These are phyloP conservation scores for Megathymus violae DNA, from an alignment of 1,140 invertebrate genomes.

Conservation along the genomic window DNA sequence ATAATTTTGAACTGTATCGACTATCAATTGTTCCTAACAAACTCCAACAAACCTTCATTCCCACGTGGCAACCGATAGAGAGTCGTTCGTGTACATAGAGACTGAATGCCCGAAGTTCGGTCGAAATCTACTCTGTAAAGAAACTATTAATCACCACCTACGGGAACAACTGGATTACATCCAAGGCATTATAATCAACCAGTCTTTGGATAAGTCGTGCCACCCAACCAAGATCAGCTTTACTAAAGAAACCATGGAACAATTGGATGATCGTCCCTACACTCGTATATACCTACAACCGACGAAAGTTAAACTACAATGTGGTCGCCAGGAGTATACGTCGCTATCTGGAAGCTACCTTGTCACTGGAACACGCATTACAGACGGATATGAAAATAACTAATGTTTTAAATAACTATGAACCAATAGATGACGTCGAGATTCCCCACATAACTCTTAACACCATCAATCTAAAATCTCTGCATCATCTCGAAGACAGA, in stretches of 20 bases:
- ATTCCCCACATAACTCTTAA: conserved; percentile 31
- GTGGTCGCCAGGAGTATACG: conserved; percentile 26
- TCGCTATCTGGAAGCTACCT: conserved; percentile 39
- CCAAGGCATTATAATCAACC: conserved; percentile 28
- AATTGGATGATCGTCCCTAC: conserved; percentile 36
- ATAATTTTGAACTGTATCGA: conserved; percentile 29
- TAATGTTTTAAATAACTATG: background rate
- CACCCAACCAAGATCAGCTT: conserved; percentile 23
- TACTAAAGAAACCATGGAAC: conserved; percentile 33
- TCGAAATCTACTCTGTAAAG: conserved; percentile 32
- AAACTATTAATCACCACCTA: conserved; percentile 12
- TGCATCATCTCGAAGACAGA: conserved; percentile 21
- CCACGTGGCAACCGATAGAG: conserved; percentile 45
- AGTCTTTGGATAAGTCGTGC: conserved; percentile 29
- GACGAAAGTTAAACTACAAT: conserved; percentile 32
- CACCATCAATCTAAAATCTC: conserved; percentile 15
- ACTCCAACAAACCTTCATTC: conserved; percentile 36
- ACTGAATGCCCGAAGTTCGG: conserved; percentile 48
- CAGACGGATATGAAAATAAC: conserved; percentile 31
- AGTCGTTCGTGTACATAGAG: conserved; percentile 46
- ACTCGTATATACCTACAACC: conserved; percentile 32
- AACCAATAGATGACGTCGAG: background rate
- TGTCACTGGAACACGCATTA: conserved; percentile 27
- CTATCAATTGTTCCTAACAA: conserved; percentile 31
- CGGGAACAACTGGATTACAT: conserved; percentile 33